Evolutionary conservation across 2,797 vertebrate genomes (phyloP).

Genomic region (Sphenopsis melanotis): DNA sequence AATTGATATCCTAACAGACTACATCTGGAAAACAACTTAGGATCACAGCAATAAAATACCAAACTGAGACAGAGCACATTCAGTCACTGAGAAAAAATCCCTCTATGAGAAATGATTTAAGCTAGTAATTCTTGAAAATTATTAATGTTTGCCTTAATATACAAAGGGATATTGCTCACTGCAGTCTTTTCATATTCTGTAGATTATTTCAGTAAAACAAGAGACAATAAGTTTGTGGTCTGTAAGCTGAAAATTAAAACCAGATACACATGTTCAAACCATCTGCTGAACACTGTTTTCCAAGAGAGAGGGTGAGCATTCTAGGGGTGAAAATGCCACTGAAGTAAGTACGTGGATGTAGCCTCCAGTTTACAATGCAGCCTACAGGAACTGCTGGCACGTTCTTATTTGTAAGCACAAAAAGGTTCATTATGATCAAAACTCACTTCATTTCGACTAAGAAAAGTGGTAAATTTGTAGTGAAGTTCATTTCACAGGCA

Average conservation of each 20-base stretch:
- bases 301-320: neutral
- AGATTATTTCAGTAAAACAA: constrained; percentile 23
- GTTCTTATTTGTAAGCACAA: neutral
- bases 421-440: neutral
- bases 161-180: neutral
- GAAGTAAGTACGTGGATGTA: neutral
- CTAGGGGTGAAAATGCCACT: neutral
- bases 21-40: constrained; percentile 42
- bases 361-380: neutral
- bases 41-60: constrained; percentile 18
- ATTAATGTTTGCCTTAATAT: constrained; percentile 1
- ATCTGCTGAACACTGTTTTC: neutral
- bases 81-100: constrained; percentile 23
- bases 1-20: constrained; percentile 17
- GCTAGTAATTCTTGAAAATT: constrained; percentile 1
- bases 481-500: neutral
- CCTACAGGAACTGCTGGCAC: neutral
- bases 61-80: neutral
- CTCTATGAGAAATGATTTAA: constrained; percentile 4
- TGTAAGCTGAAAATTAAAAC: constrained; percentile 40
- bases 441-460: neutral
- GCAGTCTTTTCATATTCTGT: neutral
- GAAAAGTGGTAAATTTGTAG: neutral
- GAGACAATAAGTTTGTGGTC: neutral
- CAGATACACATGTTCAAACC: neutral